Conservation (phyloP, 2,888 invertebrate genomes). For the Steinernema scapterisci region DNA sequence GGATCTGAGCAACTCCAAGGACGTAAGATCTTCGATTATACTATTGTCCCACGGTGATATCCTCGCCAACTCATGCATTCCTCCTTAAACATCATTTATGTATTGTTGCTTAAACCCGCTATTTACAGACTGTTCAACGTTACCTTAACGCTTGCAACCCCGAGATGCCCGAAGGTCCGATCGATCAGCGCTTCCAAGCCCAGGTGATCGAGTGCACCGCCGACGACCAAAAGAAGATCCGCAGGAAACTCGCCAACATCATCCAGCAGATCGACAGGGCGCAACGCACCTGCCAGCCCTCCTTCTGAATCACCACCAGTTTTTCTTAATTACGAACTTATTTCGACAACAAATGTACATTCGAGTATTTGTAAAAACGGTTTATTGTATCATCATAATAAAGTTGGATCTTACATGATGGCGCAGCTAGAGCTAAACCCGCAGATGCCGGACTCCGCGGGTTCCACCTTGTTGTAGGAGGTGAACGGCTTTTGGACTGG, state of each 20-base stretch:
- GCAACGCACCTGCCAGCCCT: slow-evolving; percentile 35
- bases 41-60: too few species aligned
- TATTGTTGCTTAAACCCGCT: too few species aligned
- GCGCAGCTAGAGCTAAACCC: neutral
- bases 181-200: slow-evolving; percentile 68
- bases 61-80: neutral
- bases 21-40: too few species aligned
- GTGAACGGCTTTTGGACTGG: neutral
- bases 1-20: slow-evolving; percentile 51
- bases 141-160: slow-evolving; percentile 69
- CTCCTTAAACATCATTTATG: neutral
- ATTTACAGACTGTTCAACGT: slow-evolving; percentile 55
- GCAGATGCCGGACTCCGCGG: neutral
- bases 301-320: neutral
- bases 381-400: neutral
- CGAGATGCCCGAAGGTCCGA: slow-evolving; percentile 67
- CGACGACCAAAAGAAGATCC: slow-evolving; percentile 70
- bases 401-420: neutral
- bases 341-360: slow-evolving; percentile 25
- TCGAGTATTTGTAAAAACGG: slow-evolving; percentile 23
- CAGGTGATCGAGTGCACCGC: slow-evolving; percentile 68
- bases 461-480: neutral
- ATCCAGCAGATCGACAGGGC: slow-evolving; percentile 55
- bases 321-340: neutral
- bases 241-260: slow-evolving; percentile 53